phyloP scores from a whole-genome alignment of 2,888 invertebrate species.

The Caenorhabditis uteleia region DNA sequence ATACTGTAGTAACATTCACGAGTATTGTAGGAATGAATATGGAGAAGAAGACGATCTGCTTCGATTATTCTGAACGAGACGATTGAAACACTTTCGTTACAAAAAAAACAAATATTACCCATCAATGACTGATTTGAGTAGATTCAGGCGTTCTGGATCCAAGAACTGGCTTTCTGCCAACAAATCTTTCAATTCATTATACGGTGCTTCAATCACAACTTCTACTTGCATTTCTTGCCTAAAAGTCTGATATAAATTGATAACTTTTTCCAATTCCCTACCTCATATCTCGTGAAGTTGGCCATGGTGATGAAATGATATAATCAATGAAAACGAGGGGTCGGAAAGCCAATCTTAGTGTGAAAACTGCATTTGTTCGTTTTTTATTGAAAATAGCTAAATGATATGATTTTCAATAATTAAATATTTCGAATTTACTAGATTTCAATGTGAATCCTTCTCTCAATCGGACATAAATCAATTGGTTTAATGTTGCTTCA shows the following conservation, averaged over 20 bases:
- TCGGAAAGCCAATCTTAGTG: constrained; percentile 79
- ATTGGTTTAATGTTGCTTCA: constrained; percentile 73
- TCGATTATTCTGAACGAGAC: constrained; percentile 54
- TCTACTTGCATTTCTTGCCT: constrained; percentile 46
- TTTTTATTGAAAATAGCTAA: constrained; percentile 19
- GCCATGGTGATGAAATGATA: constrained; percentile 72
- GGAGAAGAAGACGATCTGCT: constrained; percentile 75
- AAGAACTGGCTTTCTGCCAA: constrained; percentile 36
- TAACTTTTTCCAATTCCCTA: not conserved
- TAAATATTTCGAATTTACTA: constrained; percentile 32
- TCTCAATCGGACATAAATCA: constrained; percentile 79
- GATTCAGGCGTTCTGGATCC: constrained; percentile 38
- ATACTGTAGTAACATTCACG: constrained; percentile 76
- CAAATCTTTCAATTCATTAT: constrained; percentile 81
- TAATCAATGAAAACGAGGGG: constrained; percentile 79
- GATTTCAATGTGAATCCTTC: constrained; percentile 80
- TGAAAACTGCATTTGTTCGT: constrained; percentile 74
- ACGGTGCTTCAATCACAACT: constrained; percentile 68
- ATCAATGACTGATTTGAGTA: constrained; percentile 40
- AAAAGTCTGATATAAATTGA: constrained; percentile 16
- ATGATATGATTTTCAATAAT: not conserved
- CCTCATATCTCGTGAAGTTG: constrained; percentile 4
- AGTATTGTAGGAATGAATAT: constrained; percentile 78
- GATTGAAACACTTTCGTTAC: too few species aligned
- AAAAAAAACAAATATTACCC: constrained; percentile 3